Evolutionary conservation across 2,888 invertebrate species (phyloP), one percentile per base, ranked within the genome.

Genomic region (Tetragonula carbonaria): DNA sequence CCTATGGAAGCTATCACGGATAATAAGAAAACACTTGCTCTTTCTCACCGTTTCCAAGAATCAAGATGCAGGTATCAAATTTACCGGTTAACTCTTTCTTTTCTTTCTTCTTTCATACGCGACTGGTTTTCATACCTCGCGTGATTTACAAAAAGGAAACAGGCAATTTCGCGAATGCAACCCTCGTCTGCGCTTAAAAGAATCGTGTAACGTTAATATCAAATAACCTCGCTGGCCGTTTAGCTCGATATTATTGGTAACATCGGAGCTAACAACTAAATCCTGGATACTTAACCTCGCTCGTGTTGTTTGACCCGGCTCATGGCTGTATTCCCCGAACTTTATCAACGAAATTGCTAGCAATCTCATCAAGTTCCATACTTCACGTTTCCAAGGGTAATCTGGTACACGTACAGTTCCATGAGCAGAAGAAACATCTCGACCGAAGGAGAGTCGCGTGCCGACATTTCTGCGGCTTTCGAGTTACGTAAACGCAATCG

Each of bases 401-500:
- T 21, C 5, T 2, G 0, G 2, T 14, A 59, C 45, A 8, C 57
- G n/a, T 23, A 14, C 57, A 14, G 2, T 59, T 59, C 2, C 13
- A 59, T 0, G 18, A 16, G 16, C 23, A 62, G 8, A 23, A 28
- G n/a, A 5, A 59, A 59, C 57, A 14, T 23, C 13, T 8, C 28
- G 62, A 11, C 6, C 8, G 8, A 62, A 23, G 50, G 51, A n/a
- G 21, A 62, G 38, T 67, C 77, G 51, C 77, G 55, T 63, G 65
- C 2, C 65, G 6, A 55, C 70, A 80, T 68, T 72, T 50, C 71
- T 53, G 84, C 72, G 81, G 70, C 71, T 86, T 74, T 73, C 66
- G 71, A 51, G 28, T 89, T 86, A 82, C 80, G 67, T 85, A 84
- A 89, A 81, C 71, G 65, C 57, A 63, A 84, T 78, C 70, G 51